A percentile compares a stretch with the other conserved stretches of the same genome.
phyloP scores from a whole-genome alignment of 1,140 invertebrate species.

The Aphidius gifuensis region DNA sequence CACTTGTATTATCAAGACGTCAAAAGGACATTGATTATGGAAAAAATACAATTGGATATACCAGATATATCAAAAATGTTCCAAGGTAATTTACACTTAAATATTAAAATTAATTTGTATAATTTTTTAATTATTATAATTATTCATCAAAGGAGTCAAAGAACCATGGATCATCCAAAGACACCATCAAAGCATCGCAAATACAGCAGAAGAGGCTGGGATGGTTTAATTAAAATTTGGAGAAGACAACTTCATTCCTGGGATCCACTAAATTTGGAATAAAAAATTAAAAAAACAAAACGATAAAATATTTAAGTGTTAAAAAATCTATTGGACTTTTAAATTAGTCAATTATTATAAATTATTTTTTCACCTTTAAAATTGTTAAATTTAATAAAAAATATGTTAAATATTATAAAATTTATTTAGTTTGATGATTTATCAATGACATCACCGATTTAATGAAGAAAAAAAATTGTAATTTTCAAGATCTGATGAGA shows the following conservation, averaged over 20 bases:
- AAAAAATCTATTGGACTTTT: too few relatives aligned
- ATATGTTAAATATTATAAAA: too few relatives aligned
- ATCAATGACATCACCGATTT: too few relatives aligned
- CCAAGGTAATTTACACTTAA: constrained; percentile 61
- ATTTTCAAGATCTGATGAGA: too few relatives aligned
- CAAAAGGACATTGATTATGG: constrained; percentile 95
- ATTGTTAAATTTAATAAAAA: too few relatives aligned
- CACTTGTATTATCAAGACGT: constrained; percentile 66
- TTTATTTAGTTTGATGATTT: too few relatives aligned
- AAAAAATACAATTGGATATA: constrained; percentile 87
- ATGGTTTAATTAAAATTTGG: constrained; percentile 83
- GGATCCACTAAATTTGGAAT: constrained; percentile 61
- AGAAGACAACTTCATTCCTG: constrained; percentile 78
- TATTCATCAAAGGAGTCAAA: constrained; percentile 55
- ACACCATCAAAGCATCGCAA: constrained; percentile 84
- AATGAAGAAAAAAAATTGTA: too few relatives aligned
- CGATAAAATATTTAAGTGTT: too few relatives aligned
- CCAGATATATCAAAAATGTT: constrained; percentile 69
- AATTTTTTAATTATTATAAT: constrained; percentile 28
- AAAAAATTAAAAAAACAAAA: background rate
- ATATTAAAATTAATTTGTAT: too few relatives aligned
- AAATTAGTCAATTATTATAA: too few relatives aligned
- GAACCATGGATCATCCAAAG: constrained; percentile 71
- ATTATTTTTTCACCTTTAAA: too few relatives aligned
- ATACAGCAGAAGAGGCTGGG: constrained; percentile 87